Evolutionary conservation across 1,140 invertebrate species (phyloP).

Genomic region (Formica selysi): DNA sequence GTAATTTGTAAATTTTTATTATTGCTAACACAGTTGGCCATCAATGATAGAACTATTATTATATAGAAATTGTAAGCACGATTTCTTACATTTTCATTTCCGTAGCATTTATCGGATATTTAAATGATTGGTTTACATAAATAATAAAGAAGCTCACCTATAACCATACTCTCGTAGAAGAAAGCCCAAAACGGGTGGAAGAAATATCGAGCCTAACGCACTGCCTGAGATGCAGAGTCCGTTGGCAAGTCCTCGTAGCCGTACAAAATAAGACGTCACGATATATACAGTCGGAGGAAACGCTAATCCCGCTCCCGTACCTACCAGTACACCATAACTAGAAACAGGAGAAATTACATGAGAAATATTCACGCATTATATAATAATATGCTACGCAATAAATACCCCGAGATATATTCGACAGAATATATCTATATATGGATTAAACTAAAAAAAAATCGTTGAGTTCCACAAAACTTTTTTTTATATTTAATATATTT

Average conservation of each 20-base stretch:
- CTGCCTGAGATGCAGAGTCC: constrained; percentile 96
- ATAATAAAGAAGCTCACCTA: constrained; percentile 85
- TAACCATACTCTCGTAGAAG: constrained; percentile 92
- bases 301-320: constrained; percentile 92
- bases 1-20: constrained; percentile 20
- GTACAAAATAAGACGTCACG: constrained; percentile 95
- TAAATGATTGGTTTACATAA: no score
- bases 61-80: constrained; percentile 19
- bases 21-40: background rate
- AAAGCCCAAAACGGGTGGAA: constrained; percentile 91
- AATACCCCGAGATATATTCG: background rate
- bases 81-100: constrained; percentile 17
- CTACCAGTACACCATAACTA: constrained; percentile 94
- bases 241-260: constrained; percentile 93
- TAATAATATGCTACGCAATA: constrained; percentile 20
- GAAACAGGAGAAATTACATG: constrained; percentile 70
- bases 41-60: background rate
- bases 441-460: background rate
- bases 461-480: background rate
- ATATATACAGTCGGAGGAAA: constrained; percentile 97
- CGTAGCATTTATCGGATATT: constrained; percentile 8
- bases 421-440: background rate
- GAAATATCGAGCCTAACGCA: constrained; percentile 93
- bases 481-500: background rate
- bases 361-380: constrained; percentile 12